Evolutionary conservation across 2,797 vertebrate species (phyloP).

Genomic region (Phalanger gymnotis): DNA sequence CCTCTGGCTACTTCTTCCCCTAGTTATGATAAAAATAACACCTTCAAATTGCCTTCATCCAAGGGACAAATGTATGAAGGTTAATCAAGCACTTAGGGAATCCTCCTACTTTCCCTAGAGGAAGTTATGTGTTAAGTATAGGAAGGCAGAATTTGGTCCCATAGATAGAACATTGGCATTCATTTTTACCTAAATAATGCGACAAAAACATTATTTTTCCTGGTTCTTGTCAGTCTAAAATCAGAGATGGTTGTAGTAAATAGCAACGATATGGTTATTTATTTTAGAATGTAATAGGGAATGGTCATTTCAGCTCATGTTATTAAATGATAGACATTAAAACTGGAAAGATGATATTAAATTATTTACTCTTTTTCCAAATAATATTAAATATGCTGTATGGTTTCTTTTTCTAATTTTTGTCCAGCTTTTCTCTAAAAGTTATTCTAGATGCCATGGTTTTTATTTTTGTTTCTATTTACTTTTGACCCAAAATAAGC

Average conservation of each 20-base stretch:
- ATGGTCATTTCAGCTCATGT: background rate
- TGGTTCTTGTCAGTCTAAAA: conserved; percentile 1
- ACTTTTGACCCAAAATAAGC: background rate
- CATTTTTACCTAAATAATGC: background rate
- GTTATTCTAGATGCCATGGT: background rate
- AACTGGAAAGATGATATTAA: background rate
- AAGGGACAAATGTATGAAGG: conserved; percentile 6
- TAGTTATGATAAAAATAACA: conserved; percentile 40
- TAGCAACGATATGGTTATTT: background rate
- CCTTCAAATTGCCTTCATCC: background rate
- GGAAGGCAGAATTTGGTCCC: conserved; percentile 2
- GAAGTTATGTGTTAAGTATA: conserved; percentile 16
- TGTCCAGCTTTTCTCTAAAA: background rate
- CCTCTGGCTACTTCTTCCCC: conserved; percentile 19
- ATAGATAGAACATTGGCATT: background rate
- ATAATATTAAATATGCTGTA: background rate
- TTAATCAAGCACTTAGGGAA: conserved; percentile 17
- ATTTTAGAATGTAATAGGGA: background rate
- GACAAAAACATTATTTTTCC: background rate
- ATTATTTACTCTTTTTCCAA: background rate
- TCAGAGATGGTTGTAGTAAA: background rate
- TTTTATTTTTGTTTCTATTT: conserved; percentile 14
- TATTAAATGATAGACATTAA: background rate
- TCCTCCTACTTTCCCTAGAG: background rate
- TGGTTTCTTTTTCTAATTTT: background rate